Conservation (phyloP, 1,140 invertebrate species). For the Ectropis grisescens region DNA sequence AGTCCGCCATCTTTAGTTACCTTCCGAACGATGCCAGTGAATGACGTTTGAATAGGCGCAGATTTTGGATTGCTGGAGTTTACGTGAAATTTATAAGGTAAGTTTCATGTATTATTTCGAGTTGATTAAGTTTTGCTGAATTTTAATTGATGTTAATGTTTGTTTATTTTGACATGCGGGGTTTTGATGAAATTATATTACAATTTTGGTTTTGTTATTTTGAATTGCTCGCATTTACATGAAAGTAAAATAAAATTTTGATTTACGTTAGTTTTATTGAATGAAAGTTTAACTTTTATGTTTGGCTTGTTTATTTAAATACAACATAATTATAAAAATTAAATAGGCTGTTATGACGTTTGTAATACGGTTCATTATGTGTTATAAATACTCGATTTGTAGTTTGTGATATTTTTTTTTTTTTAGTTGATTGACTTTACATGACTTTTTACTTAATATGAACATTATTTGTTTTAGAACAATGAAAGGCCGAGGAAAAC, state of each 20-base stretch:
- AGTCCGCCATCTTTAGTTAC: constrained; percentile 4
- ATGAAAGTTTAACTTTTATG: constrained; percentile 4
- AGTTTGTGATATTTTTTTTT: constrained; percentile 1
- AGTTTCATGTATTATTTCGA: constrained; percentile 6
- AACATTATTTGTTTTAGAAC: constrained; percentile 6
- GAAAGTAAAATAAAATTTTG: constrained; percentile 2
- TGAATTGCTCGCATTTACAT: constrained; percentile 4
- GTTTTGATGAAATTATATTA: constrained; percentile 2
- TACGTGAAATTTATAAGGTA: constrained; percentile 5
- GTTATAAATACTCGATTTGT: too few relatives aligned
- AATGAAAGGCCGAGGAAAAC: constrained; percentile 6
- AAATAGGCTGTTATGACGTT: too few relatives aligned
- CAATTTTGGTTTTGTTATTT: constrained; percentile 5
- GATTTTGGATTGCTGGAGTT: constrained; percentile 4
- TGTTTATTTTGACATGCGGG: constrained; percentile 4
- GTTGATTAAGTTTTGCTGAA: constrained; percentile 4
- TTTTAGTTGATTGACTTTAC: constrained; percentile 6
- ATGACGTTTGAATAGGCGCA: constrained; percentile 1
- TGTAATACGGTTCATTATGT: too few relatives aligned
- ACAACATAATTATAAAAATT: too few relatives aligned
- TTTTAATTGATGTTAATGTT: not conserved
- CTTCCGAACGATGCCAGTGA: not conserved
- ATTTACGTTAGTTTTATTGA: constrained; percentile 5
- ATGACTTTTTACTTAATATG: constrained; percentile 2
- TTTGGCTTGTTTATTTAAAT: not conserved